Conservation (phyloP, 2,888 invertebrate genomes). For the Lumbricus terrestris region DNA sequence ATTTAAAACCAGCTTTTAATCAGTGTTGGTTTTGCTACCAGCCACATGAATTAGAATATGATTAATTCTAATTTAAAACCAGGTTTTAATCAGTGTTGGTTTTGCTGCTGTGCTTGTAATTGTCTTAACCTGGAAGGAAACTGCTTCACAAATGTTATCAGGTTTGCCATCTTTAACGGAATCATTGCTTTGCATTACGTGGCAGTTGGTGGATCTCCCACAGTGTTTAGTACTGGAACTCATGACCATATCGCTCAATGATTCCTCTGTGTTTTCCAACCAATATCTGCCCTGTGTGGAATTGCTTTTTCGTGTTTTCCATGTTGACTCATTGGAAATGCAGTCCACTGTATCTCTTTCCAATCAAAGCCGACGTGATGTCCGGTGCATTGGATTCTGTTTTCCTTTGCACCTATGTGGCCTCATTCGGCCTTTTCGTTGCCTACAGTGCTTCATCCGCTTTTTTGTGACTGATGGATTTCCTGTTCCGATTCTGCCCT, state of each 20-base stretch:
- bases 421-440: neutral
- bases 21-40: neutral
- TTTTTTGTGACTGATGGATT: neutral
- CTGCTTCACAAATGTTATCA: neutral
- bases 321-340: slow-evolving; percentile 3
- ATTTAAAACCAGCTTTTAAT: neutral
- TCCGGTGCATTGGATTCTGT: neutral
- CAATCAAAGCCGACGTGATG: neutral
- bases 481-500: neutral
- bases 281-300: neutral
- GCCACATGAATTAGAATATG: neutral
- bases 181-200: neutral
- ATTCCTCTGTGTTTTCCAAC: neutral
- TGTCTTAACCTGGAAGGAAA: neutral
- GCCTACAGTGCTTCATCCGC: neutral
- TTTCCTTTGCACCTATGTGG: neutral
- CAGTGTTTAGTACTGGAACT: neutral
- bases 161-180: neutral
- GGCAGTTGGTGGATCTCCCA: neutral
- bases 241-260: neutral
- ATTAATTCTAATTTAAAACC: neutral
- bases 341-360: neutral
- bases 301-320: neutral
- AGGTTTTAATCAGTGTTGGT: neutral
- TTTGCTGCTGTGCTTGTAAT: neutral